Percentiles rank a stretch among this genome's conserved stretches.
phyloP scores from a whole-genome alignment of 2,888 invertebrate genomes.

The Hydraecia micacea region DNA sequence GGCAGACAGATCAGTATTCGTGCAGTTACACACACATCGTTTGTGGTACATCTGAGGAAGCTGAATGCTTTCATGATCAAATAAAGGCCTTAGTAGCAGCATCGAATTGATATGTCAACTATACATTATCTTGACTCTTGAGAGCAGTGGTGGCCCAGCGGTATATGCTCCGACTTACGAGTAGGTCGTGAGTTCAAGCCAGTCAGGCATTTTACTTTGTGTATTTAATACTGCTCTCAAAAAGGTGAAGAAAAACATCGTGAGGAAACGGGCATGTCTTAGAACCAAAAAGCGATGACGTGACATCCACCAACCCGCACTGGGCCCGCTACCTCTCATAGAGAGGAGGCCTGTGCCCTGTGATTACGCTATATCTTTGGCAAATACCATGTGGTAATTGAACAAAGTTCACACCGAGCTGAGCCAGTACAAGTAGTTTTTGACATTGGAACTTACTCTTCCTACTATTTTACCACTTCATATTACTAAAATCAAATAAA shows the following conservation, averaged over 20 bases:
- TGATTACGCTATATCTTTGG: neutral
- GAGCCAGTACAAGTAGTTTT: neutral
- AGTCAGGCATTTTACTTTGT: too few species aligned
- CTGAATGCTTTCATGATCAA: neutral
- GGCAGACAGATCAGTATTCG: neutral
- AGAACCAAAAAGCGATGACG: neutral
- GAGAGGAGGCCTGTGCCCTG: neutral
- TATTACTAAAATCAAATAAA: slow-evolving; percentile 35
- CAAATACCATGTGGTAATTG: neutral
- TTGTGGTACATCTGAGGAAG: neutral
- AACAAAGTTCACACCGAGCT: neutral
- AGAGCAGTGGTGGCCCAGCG: neutral
- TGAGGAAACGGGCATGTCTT: neutral
- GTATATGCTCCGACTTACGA: neutral
- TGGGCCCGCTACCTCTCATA: neutral
- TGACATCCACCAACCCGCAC: too few species aligned
- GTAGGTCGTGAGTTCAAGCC: neutral
- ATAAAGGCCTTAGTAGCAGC: neutral
- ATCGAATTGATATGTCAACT: neutral
- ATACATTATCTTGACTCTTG: neutral
- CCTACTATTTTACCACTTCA: neutral
- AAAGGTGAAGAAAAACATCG: neutral
- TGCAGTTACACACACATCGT: neutral
- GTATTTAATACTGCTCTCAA: neutral
- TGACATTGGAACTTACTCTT: neutral